These are phyloP conservation scores for Poecile montanus DNA, from an alignment of 2,797 vertebrate species.

Conservation along the genomic window DNA sequence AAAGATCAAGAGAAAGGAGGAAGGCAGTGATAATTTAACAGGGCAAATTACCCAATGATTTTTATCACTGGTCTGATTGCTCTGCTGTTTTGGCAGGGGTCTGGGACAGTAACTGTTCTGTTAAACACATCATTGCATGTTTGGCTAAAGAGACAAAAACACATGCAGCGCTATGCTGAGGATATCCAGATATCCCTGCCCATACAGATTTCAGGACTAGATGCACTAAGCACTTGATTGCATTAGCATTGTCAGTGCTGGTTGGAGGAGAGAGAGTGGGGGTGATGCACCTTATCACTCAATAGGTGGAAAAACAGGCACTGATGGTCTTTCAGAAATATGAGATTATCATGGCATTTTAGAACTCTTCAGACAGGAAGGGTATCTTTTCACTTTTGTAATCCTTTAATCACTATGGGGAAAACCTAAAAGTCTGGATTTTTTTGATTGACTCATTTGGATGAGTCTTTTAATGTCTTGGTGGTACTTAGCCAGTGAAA, in stretches of 20 bases:
- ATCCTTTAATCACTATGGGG: neutral
- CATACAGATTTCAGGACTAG: neutral
- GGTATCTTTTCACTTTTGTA: neutral
- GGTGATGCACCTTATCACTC: neutral
- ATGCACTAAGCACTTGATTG: conserved; percentile 4
- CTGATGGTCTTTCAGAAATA: neutral
- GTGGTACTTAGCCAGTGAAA: neutral
- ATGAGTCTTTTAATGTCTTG: neutral
- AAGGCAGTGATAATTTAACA: neutral
- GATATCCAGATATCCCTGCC: neutral
- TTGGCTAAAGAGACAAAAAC: conserved; percentile 14
- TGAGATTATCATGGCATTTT: neutral
- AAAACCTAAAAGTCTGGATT: neutral
- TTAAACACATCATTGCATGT: neutral
- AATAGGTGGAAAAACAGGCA: neutral
- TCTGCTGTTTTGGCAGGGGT: neutral
- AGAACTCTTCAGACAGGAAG: neutral
- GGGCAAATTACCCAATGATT: neutral
- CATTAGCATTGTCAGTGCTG: neutral
- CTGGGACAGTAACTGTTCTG: neutral
- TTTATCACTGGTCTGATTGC: neutral
- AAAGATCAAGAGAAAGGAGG: neutral
- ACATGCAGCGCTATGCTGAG: neutral
- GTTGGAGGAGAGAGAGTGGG: neutral
- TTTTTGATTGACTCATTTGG: neutral